These are phyloP conservation scores for Andrena flavipes DNA, from an alignment of 2,888 invertebrate genomes.

Conservation along the genomic window DNA sequence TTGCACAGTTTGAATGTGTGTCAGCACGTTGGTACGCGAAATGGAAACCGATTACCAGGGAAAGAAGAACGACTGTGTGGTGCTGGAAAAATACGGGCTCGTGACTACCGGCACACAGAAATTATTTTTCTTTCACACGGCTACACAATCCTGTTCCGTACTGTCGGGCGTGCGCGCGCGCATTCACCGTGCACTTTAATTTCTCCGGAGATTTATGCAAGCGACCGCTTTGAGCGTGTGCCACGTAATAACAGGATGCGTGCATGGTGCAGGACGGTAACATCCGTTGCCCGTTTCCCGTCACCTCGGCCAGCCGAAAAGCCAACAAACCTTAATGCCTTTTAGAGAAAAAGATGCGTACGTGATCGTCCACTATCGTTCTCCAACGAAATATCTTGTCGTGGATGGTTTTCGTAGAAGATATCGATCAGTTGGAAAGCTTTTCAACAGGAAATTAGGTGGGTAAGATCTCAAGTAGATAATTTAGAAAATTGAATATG, in stretches of 20 bases:
- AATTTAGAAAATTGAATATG: too few relatives aligned
- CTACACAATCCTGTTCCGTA: conserved; percentile 40
- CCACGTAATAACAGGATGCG: conserved; percentile 40
- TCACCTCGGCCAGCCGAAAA: conserved; percentile 13
- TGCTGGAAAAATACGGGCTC: background rate
- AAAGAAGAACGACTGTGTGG: background rate
- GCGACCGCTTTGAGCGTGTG: conserved; percentile 29
- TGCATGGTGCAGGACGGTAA: conserved; percentile 16
- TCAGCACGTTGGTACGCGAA: background rate
- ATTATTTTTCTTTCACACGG: conserved; percentile 50
- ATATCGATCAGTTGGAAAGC: too few relatives aligned
- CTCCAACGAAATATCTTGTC: too few relatives aligned
- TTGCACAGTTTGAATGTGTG: background rate
- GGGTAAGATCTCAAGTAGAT: too few relatives aligned
- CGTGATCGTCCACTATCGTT: background rate
- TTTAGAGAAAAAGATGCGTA: conserved; percentile 20
- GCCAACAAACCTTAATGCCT: conserved; percentile 34
- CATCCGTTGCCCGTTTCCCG: conserved; percentile 24
- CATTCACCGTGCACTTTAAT: conserved; percentile 50
- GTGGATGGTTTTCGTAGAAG: too few relatives aligned
- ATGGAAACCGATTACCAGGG: conserved; percentile 40
- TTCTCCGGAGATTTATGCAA: conserved; percentile 60
- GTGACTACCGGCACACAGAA: conserved; percentile 25
- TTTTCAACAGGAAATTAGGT: too few relatives aligned
- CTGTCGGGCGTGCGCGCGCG: background rate